phyloP scores from a whole-genome alignment of 2,888 invertebrate genomes.

The Biston stratarius region DNA sequence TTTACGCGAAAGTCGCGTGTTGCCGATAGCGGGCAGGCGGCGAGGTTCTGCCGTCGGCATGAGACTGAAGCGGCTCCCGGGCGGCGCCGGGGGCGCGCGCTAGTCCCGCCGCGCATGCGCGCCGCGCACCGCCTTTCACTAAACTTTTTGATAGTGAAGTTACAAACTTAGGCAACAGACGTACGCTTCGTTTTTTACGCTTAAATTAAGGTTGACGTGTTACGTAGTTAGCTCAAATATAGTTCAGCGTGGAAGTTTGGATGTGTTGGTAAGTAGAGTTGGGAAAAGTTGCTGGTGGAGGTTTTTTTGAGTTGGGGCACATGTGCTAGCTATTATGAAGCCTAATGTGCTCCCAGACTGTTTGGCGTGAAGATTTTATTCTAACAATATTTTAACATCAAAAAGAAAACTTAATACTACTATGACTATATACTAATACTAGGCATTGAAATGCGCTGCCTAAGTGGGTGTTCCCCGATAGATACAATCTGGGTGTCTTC shows the following conservation, averaged over 20 bases:
- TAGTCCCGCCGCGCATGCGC: conserved; percentile 52
- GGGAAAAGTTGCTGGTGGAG: conserved; percentile 18
- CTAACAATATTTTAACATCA: not conserved
- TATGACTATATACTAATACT: not conserved
- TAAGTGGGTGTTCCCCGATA: no score
- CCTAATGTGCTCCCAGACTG: conserved; percentile 1
- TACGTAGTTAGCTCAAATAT: conserved; percentile 37
- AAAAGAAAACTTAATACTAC: not conserved
- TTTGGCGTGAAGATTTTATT: conserved; percentile 1
- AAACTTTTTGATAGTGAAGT: conserved; percentile 47
- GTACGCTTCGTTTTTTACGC: conserved; percentile 42
- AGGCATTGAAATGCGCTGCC: no score
- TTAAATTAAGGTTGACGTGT: conserved; percentile 41
- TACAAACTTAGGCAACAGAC: conserved; percentile 41
- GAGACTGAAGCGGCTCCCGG: conserved; percentile 58
- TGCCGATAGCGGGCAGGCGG: conserved; percentile 62
- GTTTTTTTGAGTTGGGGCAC: conserved; percentile 11
- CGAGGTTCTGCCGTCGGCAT: conserved; percentile 58
- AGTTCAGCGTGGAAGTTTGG: conserved; percentile 36
- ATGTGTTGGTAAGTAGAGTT: conserved; percentile 31
- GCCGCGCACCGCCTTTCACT: conserved; percentile 35
- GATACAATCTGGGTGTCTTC: no score
- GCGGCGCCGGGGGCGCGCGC: conserved; percentile 64
- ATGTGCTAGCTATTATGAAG: not conserved
- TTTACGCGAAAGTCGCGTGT: conserved; percentile 69